Conservation (phyloP, 2,113 vertebrate species). For the Casuarius casuarius region DNA sequence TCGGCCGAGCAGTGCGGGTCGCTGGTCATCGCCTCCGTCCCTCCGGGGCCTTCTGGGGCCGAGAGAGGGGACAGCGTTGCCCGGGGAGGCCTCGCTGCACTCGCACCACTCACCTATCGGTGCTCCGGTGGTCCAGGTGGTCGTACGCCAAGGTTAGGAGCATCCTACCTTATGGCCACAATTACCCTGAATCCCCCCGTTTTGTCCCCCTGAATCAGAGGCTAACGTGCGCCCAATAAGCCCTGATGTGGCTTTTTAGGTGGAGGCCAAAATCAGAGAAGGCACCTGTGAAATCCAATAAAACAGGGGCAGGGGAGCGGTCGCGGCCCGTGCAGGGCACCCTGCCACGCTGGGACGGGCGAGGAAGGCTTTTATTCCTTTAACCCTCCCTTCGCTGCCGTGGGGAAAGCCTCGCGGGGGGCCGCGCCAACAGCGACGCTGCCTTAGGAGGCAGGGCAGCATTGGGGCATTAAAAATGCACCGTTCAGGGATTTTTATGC, state of each 20-base stretch:
- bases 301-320: not conserved
- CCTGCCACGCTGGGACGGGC: not conserved
- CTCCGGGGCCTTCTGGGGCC: not conserved
- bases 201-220: not conserved
- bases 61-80: not conserved
- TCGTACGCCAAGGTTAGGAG: rapidly evolving
- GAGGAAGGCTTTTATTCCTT: not conserved
- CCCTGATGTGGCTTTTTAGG: not conserved
- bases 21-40: not conserved
- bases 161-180: rapidly evolving
- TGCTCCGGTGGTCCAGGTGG: rapidly evolving
- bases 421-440: too few species aligned
- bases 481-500: too few species aligned
- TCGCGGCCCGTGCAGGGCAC: too few species aligned
- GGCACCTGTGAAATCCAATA: too few species aligned
- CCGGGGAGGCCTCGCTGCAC: not conserved
- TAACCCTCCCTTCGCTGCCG: too few species aligned
- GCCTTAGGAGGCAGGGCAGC: too few species aligned
- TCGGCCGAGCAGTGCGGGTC: not conserved
- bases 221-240: not conserved
- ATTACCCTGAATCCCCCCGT: not conserved
- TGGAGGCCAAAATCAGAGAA: not conserved
- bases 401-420: too few species aligned
- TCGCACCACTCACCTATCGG: not conserved
- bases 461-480: too few species aligned